Evolutionary conservation across 2,113 vertebrate species (phyloP).

Genomic region (Scomber japonicus): DNA sequence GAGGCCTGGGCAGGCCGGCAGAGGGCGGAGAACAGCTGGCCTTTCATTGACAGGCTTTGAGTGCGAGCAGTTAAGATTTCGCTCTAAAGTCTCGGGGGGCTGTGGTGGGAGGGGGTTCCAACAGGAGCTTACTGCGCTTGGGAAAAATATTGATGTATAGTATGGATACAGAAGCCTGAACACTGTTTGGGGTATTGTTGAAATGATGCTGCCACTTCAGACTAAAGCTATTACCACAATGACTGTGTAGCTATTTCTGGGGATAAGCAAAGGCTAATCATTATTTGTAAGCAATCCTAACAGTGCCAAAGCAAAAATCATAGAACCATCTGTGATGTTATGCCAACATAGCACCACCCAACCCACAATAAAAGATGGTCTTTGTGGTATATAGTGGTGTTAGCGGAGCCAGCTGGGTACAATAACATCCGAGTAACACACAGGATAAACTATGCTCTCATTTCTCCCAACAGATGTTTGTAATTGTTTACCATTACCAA

Average conservation of each 20-base stretch:
- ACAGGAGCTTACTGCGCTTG: constrained; percentile 57
- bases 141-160: constrained; percentile 52
- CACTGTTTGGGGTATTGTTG: constrained; percentile 24
- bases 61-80: constrained; percentile 78
- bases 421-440: constrained; percentile 11
- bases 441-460: background rate
- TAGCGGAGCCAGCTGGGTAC: constrained; percentile 5
- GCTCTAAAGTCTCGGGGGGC: constrained; percentile 41
- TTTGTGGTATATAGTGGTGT: constrained; percentile 13
- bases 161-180: constrained; percentile 9
- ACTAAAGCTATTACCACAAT: constrained; percentile 27
- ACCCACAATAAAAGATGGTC: constrained; percentile 40
- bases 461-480: background rate
- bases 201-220: constrained; percentile 24
- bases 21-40: constrained; percentile 82
- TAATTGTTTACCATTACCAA: background rate
- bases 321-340: constrained; percentile 55
- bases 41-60: constrained; percentile 83
- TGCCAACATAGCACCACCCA: constrained; percentile 47
- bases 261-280: constrained; percentile 50
- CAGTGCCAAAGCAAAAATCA: constrained; percentile 52
- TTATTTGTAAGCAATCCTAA: constrained; percentile 38
- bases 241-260: constrained; percentile 37
- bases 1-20: constrained; percentile 61
- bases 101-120: constrained; percentile 46